These are phyloP conservation scores for Cossypha niveicapilla DNA, from an alignment of 2,797 vertebrate species.

Conservation along the genomic window DNA sequence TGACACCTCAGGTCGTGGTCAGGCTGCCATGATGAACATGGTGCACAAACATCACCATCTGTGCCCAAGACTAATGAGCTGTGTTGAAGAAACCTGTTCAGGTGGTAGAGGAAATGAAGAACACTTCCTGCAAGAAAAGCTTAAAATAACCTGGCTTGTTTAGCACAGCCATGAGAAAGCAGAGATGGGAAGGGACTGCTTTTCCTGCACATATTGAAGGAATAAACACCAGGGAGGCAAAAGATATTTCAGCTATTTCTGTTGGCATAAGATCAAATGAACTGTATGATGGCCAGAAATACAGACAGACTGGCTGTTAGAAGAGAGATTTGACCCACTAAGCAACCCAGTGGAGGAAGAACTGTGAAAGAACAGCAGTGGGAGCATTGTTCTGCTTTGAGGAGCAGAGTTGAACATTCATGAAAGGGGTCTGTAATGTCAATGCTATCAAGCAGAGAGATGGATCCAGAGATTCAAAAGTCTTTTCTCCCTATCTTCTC, in stretches of 20 bases:
- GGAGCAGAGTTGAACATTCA: background rate
- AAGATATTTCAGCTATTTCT: constrained; percentile 12
- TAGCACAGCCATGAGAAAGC: background rate
- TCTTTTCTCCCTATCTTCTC: background rate
- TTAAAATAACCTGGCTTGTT: background rate
- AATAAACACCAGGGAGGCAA: background rate
- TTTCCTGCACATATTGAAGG: background rate
- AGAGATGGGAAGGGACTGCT: background rate
- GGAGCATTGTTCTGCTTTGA: background rate
- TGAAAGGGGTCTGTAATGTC: background rate
- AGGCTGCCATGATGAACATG: background rate
- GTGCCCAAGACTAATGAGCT: background rate
- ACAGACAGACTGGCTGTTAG: background rate
- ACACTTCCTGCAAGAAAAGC: background rate
- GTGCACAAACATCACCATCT: background rate
- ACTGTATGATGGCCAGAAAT: background rate
- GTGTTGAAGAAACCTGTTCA: background rate
- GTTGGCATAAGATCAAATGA: background rate
- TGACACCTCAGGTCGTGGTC: background rate
- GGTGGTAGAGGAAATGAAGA: background rate
- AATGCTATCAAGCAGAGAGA: background rate
- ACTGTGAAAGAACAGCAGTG: background rate
- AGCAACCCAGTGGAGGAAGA: background rate
- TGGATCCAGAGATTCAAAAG: background rate
- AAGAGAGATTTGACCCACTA: background rate